Conservation (phyloP, 1,140 invertebrate species). For the Drosophila pruinosa region DNA sequence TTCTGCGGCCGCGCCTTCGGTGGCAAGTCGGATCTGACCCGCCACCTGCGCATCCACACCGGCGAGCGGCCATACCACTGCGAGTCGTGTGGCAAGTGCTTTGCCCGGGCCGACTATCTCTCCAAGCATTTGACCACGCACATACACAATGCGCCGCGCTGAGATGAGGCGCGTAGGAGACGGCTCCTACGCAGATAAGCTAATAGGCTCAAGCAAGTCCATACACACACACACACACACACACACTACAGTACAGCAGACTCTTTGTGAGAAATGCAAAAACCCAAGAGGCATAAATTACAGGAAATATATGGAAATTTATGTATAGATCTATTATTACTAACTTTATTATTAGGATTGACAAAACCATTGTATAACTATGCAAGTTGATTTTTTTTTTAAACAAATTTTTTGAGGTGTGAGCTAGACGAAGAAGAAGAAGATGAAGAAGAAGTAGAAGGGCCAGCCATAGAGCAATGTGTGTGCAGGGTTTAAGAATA, state of each 20-base stretch:
- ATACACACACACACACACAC: slow-evolving; percentile 17
- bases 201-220: slow-evolving; percentile 25
- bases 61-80: slow-evolving; percentile 92
- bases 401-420: slow-evolving; percentile 26
- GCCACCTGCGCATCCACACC: slow-evolving; percentile 93
- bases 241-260: slow-evolving; percentile 20
- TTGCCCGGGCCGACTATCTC: slow-evolving; percentile 94
- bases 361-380: slow-evolving; percentile 18
- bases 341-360: slow-evolving; percentile 44
- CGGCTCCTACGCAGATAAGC: slow-evolving; percentile 83
- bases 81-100: slow-evolving; percentile 95
- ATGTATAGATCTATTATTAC: slow-evolving; percentile 66
- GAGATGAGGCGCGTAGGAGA: slow-evolving; percentile 83
- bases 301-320: slow-evolving; percentile 57
- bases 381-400: slow-evolving; percentile 2
- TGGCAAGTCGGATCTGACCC: slow-evolving; percentile 92
- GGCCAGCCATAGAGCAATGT: slow-evolving; percentile 30
- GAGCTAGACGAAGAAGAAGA: neutral
- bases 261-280: slow-evolving; percentile 27
- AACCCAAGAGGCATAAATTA: slow-evolving; percentile 61
- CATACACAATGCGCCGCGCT: slow-evolving; percentile 88
- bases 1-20: slow-evolving; percentile 94
- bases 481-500: slow-evolving; percentile 29
- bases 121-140: slow-evolving; percentile 95
- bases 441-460: slow-evolving; percentile 6